Conservation (phyloP, 2,888 invertebrate species). For the Muscina levida region DNA sequence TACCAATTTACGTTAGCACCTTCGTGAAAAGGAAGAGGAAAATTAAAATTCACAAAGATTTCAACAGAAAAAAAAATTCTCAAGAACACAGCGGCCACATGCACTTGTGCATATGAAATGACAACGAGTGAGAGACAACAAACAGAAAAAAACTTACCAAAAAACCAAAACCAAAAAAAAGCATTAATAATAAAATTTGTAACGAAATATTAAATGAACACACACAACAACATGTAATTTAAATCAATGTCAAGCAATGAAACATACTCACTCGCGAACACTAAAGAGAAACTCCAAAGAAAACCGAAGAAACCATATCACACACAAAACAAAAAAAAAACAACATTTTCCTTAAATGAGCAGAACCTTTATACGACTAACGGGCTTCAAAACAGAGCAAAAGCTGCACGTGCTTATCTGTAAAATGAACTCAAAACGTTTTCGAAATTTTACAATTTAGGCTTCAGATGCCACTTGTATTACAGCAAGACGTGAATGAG, state of each 20-base stretch:
- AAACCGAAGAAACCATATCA: not conserved
- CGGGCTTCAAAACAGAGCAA: not conserved
- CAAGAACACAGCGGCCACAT: not conserved
- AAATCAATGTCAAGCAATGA: conserved; percentile 64
- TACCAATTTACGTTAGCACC: conserved; percentile 66
- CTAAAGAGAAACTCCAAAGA: conserved; percentile 38
- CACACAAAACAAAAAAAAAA: conserved; percentile 6
- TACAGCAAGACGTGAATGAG: conserved; percentile 4
- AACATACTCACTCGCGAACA: conserved; percentile 42
- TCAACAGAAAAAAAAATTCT: not conserved
- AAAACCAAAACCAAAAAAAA: not conserved
- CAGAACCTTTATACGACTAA: conserved; percentile 7
- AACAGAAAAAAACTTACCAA: conserved; percentile 15
- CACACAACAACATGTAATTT: conserved; percentile 62
- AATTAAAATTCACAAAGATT: conserved; percentile 20
- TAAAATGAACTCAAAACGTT: conserved; percentile 28
- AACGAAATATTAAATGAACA: conserved; percentile 59
- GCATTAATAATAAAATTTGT: conserved; percentile 22
- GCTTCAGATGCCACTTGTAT: conserved; percentile 61
- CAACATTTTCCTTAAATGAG: not conserved
- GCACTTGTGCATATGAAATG: conserved; percentile 9
- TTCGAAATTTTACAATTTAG: conserved; percentile 55
- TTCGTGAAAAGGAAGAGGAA: conserved; percentile 44
- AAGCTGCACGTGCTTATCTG: conserved; percentile 63
- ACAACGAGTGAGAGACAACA: not conserved